phyloP scores from a whole-genome alignment of 1,140 invertebrate genomes.

The Eriocheir sinensis region DNA sequence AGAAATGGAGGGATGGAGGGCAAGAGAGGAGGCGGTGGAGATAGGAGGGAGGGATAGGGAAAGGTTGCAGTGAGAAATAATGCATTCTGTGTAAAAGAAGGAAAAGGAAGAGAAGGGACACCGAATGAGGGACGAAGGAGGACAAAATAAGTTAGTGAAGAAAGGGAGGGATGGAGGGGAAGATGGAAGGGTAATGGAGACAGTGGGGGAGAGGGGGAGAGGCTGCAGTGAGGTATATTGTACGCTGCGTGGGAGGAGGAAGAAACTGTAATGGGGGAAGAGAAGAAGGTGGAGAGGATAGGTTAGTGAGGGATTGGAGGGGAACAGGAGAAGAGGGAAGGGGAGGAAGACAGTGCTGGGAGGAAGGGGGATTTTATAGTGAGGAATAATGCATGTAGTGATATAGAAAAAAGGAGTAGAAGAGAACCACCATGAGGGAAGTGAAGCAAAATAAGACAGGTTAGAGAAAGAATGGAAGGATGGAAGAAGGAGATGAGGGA shows the following conservation, averaged over 20 bases:
- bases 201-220: neutral
- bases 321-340: neutral
- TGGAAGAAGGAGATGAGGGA: conserved; percentile 34
- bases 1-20: neutral
- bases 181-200: neutral
- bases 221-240: neutral
- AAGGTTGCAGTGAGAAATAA: neutral
- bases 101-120: too few relatives aligned
- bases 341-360: neutral
- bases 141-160: neutral
- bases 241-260: neutral
- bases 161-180: neutral
- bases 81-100: too few relatives aligned
- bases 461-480: neutral
- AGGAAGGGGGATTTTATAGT: too few relatives aligned
- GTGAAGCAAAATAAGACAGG: neutral
- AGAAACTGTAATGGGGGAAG: neutral
- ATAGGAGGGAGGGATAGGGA: neutral
- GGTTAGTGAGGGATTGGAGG: neutral
- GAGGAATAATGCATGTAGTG: too few relatives aligned
- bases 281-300: neutral
- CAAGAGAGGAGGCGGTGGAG: neutral
- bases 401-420: too few relatives aligned
- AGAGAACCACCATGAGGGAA: neutral
- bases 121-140: neutral